Evolutionary conservation across 2,797 vertebrate species (phyloP).

Genomic region (Antennarius maculatus): DNA sequence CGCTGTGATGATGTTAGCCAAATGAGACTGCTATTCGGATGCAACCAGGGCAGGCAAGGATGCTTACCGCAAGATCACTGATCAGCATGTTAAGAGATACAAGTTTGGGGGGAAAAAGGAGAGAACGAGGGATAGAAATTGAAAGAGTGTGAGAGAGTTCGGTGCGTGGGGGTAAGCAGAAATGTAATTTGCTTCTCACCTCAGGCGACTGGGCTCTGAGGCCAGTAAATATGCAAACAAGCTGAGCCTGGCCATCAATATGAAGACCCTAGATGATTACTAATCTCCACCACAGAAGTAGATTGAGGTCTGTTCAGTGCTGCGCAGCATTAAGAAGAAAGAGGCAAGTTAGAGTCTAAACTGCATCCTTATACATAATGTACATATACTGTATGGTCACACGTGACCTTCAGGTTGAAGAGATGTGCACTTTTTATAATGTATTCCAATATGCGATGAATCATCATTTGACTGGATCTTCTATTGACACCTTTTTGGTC

Average conservation of each 20-base stretch:
- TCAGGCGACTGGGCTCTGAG: constrained; percentile 82
- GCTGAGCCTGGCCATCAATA: constrained; percentile 83
- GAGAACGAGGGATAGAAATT: constrained; percentile 72
- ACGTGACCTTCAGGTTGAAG: constrained; percentile 57
- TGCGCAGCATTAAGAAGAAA: constrained; percentile 50
- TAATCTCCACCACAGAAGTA: constrained; percentile 81
- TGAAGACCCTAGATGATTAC: constrained; percentile 83
- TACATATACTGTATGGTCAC: constrained; percentile 44
- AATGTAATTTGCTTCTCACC: constrained; percentile 87
- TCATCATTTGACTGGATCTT: constrained; percentile 12
- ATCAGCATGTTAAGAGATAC: constrained; percentile 83
- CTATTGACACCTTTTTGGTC: too few relatives aligned
- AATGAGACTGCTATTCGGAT: constrained; percentile 79
- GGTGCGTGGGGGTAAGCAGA: constrained; percentile 79
- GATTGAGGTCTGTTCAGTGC: constrained; percentile 72
- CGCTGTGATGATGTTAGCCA: constrained; percentile 81
- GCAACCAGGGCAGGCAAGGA: constrained; percentile 73
- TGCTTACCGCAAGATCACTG: constrained; percentile 80
- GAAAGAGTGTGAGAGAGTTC: constrained; percentile 74
- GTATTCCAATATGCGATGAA: constrained; percentile 43
- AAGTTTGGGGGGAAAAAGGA: constrained; percentile 59
- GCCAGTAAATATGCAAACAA: constrained; percentile 85
- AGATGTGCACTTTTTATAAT: constrained; percentile 36
- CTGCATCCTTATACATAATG: constrained; percentile 46
- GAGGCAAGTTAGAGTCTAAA: constrained; percentile 61